These are phyloP conservation scores for Australoheros scitulus DNA, from an alignment of 2,113 vertebrate genomes.

Conservation along the genomic window DNA sequence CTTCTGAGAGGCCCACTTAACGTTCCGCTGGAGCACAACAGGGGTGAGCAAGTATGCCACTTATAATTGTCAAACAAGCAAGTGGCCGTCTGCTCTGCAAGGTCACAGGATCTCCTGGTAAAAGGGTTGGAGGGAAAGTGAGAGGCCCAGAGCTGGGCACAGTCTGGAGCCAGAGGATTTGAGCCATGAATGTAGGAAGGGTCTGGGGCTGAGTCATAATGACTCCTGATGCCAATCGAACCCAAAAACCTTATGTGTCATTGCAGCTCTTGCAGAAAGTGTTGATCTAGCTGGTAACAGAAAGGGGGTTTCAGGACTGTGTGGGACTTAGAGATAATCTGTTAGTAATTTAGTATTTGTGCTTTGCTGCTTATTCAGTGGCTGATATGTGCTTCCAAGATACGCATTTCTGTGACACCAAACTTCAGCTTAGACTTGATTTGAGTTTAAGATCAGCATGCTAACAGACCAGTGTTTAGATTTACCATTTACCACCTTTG, in stretches of 20 bases:
- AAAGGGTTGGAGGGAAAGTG: conserved; percentile 31
- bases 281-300: conserved; percentile 33
- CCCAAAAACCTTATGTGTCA: conserved; percentile 62
- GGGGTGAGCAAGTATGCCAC: conserved; percentile 58
- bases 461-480: background rate
- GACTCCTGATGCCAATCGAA: conserved; percentile 49
- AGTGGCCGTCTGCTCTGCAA: conserved; percentile 32
- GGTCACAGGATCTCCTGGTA: conserved; percentile 52
- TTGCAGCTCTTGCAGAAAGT: conserved; percentile 33
- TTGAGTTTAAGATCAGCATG: background rate
- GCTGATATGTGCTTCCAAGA: background rate
- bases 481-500: background rate
- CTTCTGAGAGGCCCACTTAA: conserved; percentile 68
- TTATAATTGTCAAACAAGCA: conserved; percentile 68
- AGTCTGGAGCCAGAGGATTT: conserved; percentile 43
- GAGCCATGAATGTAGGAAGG: conserved; percentile 49
- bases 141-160: conserved; percentile 39
- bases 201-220: conserved; percentile 57
- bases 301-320: conserved; percentile 6
- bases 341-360: background rate
- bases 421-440: background rate
- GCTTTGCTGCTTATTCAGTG: conserved; percentile 1
- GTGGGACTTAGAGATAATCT: background rate
- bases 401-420: background rate
- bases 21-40: conserved; percentile 37